phyloP scores from a whole-genome alignment of 2,797 vertebrate genomes.

The Tangara arthus region DNA sequence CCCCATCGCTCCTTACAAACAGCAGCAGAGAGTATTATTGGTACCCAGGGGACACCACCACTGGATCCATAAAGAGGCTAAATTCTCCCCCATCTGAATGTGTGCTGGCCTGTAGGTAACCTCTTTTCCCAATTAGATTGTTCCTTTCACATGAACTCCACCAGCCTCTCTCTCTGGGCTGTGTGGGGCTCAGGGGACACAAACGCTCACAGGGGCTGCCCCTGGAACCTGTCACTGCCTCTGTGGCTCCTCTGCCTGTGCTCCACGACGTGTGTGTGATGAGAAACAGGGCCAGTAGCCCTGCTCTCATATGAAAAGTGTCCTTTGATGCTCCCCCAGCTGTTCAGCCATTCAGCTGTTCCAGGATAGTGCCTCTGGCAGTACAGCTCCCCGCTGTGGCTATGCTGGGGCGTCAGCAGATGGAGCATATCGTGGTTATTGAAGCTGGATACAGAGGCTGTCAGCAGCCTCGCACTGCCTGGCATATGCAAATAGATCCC shows the following conservation, averaged over 20 bases:
- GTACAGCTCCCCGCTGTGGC: conserved; percentile 61
- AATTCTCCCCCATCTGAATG: neutral
- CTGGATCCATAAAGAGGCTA: neutral
- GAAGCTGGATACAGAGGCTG: conserved; percentile 50
- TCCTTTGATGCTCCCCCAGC: conserved; percentile 62
- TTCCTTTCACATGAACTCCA: neutral
- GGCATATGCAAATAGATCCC: conserved; percentile 50
- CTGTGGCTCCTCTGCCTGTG: neutral
- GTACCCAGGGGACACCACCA: neutral
- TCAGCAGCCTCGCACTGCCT: conserved; percentile 43
- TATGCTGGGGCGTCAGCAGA: conserved; percentile 66
- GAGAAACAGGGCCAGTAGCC: neutral
- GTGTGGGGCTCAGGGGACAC: neutral
- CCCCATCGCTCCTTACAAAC: neutral
- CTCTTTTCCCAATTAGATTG: neutral
- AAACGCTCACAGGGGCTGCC: rapidly evolving
- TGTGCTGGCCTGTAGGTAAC: neutral
- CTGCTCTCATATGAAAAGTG: conserved; percentile 7
- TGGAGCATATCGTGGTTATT: conserved; percentile 66
- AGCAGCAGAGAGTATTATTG: neutral
- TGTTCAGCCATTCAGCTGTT: conserved; percentile 65
- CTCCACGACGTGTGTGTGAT: neutral
- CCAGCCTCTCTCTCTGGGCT: neutral
- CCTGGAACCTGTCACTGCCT: neutral
- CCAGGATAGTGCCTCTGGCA: conserved; percentile 60